Conservation (phyloP, 2,888 invertebrate species). For the Coecobrya sp. region DNA sequence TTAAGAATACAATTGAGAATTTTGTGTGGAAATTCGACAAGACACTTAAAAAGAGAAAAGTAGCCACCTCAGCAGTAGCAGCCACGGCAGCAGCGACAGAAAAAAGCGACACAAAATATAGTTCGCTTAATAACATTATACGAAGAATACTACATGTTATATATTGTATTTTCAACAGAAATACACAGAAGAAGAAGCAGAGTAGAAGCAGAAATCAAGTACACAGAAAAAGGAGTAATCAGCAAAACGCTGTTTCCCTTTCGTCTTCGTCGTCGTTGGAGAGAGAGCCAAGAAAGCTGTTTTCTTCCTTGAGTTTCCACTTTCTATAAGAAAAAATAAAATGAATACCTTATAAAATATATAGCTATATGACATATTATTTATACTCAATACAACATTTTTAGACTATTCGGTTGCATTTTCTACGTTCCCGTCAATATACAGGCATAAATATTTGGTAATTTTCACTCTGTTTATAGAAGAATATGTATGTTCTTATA, state of each 20-base stretch:
- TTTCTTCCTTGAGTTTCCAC: slow-evolving; percentile 80
- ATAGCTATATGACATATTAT: not conserved
- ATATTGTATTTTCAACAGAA: slow-evolving; percentile 19
- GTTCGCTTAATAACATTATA: slow-evolving; percentile 1
- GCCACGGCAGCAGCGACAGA: slow-evolving; percentile 11
- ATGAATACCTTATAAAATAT: not conserved
- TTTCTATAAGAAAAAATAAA: slow-evolving; percentile 87
- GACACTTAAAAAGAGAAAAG: slow-evolving; percentile 51
- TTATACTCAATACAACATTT: not conserved
- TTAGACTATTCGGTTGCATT: not conserved
- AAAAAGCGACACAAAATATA: not conserved
- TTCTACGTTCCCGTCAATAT: not conserved
- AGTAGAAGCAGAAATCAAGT: not conserved
- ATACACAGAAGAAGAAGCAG: slow-evolving; percentile 10
- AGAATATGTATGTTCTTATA: not conserved
- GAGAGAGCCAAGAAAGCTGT: slow-evolving; percentile 75
- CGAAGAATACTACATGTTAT: not conserved
- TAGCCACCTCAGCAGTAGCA: slow-evolving; percentile 55
- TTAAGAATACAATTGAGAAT: slow-evolving; percentile 11
- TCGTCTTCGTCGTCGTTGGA: slow-evolving; percentile 51
- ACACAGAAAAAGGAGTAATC: slow-evolving; percentile 56
- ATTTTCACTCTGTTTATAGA: slow-evolving; percentile 18
- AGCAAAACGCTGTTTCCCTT: slow-evolving; percentile 57
- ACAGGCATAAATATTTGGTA: not conserved
- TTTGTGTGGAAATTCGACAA: slow-evolving; percentile 27